A percentile compares a stretch with the other conserved stretches of the same genome.
Evolutionary conservation across 35 echinoderm and acorn worm genomes (phyloP).

Genomic region (Diadema setosum): DNA sequence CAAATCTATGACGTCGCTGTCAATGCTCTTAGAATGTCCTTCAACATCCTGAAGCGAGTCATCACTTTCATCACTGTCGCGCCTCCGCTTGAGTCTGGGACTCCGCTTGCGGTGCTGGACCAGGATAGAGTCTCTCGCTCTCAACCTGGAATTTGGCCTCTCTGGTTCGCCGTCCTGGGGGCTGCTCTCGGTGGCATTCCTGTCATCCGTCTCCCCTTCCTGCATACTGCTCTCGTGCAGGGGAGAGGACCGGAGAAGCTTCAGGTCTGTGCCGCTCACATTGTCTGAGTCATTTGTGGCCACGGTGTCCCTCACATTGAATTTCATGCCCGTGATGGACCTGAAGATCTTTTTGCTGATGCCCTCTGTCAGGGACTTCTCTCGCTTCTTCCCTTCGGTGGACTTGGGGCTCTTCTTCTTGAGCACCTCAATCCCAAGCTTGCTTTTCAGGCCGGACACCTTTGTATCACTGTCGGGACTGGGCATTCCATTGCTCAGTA

Average conservation of each 20-base stretch:
- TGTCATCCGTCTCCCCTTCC: neutral
- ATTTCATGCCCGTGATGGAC: constrained; percentile 40
- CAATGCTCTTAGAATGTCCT: neutral
- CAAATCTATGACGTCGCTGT: constrained; percentile 42
- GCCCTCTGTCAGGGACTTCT: neutral
- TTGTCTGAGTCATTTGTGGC: constrained; percentile 32
- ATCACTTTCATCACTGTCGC: neutral
- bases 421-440: neutral
- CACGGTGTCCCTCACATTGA: constrained; percentile 60
- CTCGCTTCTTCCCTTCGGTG: neutral
- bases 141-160: neutral
- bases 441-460: neutral
- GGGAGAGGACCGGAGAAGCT: constrained; percentile 11
- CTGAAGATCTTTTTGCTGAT: constrained; percentile 39
- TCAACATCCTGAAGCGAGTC: neutral
- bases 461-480: neutral
- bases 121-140: constrained; percentile 6
- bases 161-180: neutral
- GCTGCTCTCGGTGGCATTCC: neutral
- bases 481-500: neutral
- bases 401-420: neutral
- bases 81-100: neutral
- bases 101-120: neutral
- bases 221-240: neutral
- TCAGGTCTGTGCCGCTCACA: neutral